phyloP scores from a whole-genome alignment of 2,797 vertebrate species.

The Heliangelus exortis region DNA sequence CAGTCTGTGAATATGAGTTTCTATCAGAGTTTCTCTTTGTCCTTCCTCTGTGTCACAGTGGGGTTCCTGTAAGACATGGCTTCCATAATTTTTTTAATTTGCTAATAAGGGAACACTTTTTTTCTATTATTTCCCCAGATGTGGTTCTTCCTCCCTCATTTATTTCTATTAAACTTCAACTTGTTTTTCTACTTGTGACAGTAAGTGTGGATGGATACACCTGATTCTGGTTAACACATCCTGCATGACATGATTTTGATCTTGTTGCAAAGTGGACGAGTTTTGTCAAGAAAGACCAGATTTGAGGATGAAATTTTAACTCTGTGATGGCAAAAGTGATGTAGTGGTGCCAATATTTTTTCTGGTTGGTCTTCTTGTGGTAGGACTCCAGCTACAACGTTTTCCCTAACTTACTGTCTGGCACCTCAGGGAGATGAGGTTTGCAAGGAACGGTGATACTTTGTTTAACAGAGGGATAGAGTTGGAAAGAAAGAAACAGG shows the following conservation, averaged over 20 bases:
- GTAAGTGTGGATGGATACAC: background rate
- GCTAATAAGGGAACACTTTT: background rate
- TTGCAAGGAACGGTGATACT: background rate
- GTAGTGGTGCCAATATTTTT: background rate
- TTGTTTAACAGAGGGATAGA: background rate
- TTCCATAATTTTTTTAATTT: background rate
- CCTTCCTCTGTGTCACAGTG: background rate
- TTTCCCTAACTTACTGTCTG: background rate
- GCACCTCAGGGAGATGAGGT: background rate
- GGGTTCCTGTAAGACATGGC: background rate
- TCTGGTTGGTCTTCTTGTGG: rapidly evolving
- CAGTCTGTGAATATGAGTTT: background rate
- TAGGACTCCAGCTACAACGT: background rate
- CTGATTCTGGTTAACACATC: background rate
- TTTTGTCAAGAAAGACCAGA: background rate
- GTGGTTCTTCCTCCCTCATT: background rate
- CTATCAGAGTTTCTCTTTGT: rapidly evolving
- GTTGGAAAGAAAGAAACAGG: background rate
- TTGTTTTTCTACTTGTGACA: background rate
- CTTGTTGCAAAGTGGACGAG: background rate
- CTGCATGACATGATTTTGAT: background rate
- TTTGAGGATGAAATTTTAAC: background rate
- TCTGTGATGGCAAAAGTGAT: background rate
- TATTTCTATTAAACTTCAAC: background rate
- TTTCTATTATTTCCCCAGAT: background rate